phyloP scores from a whole-genome alignment of 2,888 invertebrate genomes.

The Xanthostigma xanthostigma region DNA sequence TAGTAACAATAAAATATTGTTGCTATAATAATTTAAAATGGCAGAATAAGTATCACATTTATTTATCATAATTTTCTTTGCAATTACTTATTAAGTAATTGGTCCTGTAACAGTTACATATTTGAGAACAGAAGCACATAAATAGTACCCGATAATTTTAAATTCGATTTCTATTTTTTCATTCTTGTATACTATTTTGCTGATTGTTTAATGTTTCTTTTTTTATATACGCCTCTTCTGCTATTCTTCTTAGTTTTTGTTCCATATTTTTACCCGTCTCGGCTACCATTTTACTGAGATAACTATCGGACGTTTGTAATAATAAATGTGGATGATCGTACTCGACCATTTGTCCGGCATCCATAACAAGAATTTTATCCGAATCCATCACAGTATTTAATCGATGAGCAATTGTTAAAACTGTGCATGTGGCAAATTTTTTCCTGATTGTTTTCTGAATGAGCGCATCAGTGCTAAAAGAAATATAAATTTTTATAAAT shows the following conservation, averaged over 20 bases:
- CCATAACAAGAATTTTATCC: constrained; percentile 49
- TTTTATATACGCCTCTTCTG: constrained; percentile 13
- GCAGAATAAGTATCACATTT: too few species aligned
- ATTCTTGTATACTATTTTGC: not conserved
- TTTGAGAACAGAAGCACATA: too few species aligned
- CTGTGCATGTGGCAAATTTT: constrained; percentile 61
- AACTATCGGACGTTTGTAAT: constrained; percentile 21
- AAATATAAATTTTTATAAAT: constrained; percentile 16
- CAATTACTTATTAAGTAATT: too few species aligned
- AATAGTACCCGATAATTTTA: too few species aligned
- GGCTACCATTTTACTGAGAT: constrained; percentile 24
- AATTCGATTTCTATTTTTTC: not conserved
- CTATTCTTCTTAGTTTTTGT: constrained; percentile 17
- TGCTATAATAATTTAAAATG: not conserved
- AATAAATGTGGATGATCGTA: constrained; percentile 35
- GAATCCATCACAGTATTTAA: constrained; percentile 77
- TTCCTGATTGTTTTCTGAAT: constrained; percentile 61
- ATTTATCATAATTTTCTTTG: too few species aligned
- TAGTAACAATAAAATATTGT: not conserved
- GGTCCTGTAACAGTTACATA: too few species aligned
- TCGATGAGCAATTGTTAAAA: constrained; percentile 69
- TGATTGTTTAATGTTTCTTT: too few species aligned
- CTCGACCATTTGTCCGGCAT: constrained; percentile 35
- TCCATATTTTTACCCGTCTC: constrained; percentile 25
- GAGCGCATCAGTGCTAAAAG: constrained; percentile 55